Evolutionary conservation across 92 coral and sea anemone species (phyloP).

Genomic region (Plumapathes pennacea): DNA sequence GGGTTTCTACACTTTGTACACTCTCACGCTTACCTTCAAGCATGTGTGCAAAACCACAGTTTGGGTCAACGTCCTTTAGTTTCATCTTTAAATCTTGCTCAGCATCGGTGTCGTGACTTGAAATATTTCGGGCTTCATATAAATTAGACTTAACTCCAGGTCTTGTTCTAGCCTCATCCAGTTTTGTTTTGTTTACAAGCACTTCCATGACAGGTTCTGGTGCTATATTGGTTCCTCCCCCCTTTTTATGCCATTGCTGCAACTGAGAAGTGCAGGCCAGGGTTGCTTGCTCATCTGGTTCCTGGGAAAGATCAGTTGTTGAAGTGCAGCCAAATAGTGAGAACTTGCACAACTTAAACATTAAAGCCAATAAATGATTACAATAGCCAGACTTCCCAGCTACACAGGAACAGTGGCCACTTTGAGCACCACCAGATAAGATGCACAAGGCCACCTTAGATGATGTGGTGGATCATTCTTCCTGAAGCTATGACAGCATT

Average conservation of each 20-base stretch:
- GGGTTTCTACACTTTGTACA: conserved; percentile 12
- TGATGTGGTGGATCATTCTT: conserved; percentile 30
- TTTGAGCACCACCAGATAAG: conserved; percentile 20
- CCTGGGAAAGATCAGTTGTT: conserved; percentile 17
- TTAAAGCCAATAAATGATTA: conserved; percentile 36
- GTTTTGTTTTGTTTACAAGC: conserved; percentile 15
- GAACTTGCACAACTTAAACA: conserved; percentile 42
- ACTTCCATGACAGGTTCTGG: conserved; percentile 54
- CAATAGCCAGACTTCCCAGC: conserved; percentile 39
- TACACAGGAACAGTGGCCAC: conserved; percentile 44
- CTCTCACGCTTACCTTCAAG: background rate
- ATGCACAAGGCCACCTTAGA: conserved; percentile 29
- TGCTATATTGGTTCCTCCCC: conserved; percentile 33
- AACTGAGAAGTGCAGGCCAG: conserved; percentile 37
- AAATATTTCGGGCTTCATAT: conserved; percentile 35
- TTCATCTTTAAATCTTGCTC: conserved; percentile 6
- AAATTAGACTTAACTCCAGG: conserved; percentile 35
- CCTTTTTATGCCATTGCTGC: conserved; percentile 51
- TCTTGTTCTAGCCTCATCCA: conserved; percentile 8
- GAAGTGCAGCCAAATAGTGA: conserved; percentile 18
- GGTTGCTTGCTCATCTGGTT: conserved; percentile 5
- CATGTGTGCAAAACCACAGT: conserved; percentile 40
- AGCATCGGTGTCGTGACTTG: conserved; percentile 14
- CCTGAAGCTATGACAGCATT: conserved; percentile 47
- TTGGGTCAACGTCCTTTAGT: conserved; percentile 29